Evolutionary conservation across 2,797 vertebrate genomes (phyloP).

Genomic region (Chelonia mydas): DNA sequence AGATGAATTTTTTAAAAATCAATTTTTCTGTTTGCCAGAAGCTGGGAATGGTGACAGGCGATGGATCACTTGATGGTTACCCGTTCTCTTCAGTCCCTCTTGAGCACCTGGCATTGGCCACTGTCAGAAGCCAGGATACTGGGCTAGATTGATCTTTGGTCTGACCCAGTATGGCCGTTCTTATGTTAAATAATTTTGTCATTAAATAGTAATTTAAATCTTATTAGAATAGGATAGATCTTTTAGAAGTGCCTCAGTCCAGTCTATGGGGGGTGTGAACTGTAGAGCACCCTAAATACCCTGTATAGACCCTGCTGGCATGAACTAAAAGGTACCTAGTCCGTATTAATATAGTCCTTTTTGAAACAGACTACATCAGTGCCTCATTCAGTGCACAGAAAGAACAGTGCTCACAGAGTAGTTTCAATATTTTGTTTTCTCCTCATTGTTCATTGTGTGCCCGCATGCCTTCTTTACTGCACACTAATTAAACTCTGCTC

Average conservation of each 20-base stretch:
- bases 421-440: background rate
- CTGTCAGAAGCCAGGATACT: too few species aligned
- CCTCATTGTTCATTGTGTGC: background rate
- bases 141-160: too few species aligned
- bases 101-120: too few species aligned
- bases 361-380: background rate
- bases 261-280: background rate
- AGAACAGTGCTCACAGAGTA: background rate
- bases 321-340: background rate
- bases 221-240: background rate
- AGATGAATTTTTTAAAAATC: background rate
- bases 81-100: too few species aligned
- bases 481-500: rapidly evolving
- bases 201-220: background rate
- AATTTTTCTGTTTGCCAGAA: too few species aligned
- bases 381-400: background rate
- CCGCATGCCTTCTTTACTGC: background rate
- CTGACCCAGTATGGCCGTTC: too few species aligned
- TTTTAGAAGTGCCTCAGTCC: background rate
- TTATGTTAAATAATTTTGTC: background rate
- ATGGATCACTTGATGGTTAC: too few species aligned
- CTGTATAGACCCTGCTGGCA: background rate
- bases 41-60: too few species aligned
- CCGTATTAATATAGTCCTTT: background rate
- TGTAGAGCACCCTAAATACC: background rate